Percentiles rank a stretch among this genome's conserved stretches.
These are phyloP conservation scores for Sitodiplosis mosellana DNA, from an alignment of 1,140 invertebrate genomes.

Conservation along the genomic window DNA sequence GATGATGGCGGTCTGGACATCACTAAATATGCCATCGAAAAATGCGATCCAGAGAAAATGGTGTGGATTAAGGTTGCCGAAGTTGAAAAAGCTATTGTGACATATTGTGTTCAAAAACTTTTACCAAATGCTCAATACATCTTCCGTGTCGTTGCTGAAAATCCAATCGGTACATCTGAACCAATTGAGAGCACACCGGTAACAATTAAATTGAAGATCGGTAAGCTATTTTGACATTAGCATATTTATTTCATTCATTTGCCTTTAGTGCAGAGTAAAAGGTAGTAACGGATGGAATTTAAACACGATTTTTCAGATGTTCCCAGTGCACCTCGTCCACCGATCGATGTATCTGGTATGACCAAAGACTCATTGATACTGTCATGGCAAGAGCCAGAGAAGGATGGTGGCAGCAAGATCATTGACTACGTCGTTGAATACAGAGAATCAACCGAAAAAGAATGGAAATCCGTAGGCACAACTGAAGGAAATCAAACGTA, in stretches of 20 bases:
- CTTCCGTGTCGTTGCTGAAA: constrained; percentile 68
- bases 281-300: too few relatives aligned
- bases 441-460: constrained; percentile 49
- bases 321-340: constrained; percentile 60
- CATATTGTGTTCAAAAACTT: constrained; percentile 56
- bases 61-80: constrained; percentile 61
- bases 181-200: constrained; percentile 50
- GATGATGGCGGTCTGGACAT: constrained; percentile 66
- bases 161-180: constrained; percentile 60
- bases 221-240: constrained; percentile 22
- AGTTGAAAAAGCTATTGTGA: constrained; percentile 46
- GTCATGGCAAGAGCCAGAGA: constrained; percentile 63
- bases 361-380: constrained; percentile 63
- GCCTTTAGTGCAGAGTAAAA: too few relatives aligned
- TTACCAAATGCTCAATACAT: constrained; percentile 61
- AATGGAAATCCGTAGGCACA: constrained; percentile 51
- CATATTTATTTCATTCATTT: too few relatives aligned
- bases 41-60: constrained; percentile 45
- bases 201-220: constrained; percentile 38
- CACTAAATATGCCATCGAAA: constrained; percentile 63
- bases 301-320: constrained; percentile 41
- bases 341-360: constrained; percentile 63
- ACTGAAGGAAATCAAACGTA: constrained; percentile 40
- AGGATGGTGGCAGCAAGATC: constrained; percentile 69
- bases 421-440: constrained; percentile 74